Percentiles rank a stretch among this genome's conserved stretches.
Conservation (phyloP, 2,797 vertebrate species). For the Mareca penelope region DNA sequence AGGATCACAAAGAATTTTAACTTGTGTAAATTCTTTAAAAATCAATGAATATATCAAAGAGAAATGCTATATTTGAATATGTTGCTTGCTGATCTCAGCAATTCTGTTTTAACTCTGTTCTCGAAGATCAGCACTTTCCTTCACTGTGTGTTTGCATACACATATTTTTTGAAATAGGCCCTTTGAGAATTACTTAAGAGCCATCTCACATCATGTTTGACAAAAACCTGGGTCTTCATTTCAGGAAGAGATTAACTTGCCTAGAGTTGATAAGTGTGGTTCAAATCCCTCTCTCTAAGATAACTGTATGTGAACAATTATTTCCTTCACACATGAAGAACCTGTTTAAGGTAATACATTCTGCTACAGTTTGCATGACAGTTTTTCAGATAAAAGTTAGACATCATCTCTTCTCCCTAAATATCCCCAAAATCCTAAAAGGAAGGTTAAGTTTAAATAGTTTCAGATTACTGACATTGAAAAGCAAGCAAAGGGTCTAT, state of each 20-base stretch:
- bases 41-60: background rate
- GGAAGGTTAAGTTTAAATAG: background rate
- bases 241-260: background rate
- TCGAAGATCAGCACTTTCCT: background rate
- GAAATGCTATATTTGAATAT: background rate
- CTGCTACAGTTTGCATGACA: background rate
- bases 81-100: background rate
- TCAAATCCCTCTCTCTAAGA: background rate
- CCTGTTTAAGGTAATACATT: background rate
- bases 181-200: background rate
- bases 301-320: background rate
- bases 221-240: background rate
- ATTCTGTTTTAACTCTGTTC: background rate
- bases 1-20: background rate
- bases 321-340: background rate
- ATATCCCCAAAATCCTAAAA: background rate
- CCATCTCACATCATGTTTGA: background rate
- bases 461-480: background rate
- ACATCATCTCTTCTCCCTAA: background rate
- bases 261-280: background rate
- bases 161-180: background rate
- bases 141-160: background rate
- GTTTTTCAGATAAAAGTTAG: background rate
- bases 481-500: background rate
- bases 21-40: background rate